Evolutionary conservation across 2,797 vertebrate species (phyloP).

Genomic region (Hemitrygon akajei): DNA sequence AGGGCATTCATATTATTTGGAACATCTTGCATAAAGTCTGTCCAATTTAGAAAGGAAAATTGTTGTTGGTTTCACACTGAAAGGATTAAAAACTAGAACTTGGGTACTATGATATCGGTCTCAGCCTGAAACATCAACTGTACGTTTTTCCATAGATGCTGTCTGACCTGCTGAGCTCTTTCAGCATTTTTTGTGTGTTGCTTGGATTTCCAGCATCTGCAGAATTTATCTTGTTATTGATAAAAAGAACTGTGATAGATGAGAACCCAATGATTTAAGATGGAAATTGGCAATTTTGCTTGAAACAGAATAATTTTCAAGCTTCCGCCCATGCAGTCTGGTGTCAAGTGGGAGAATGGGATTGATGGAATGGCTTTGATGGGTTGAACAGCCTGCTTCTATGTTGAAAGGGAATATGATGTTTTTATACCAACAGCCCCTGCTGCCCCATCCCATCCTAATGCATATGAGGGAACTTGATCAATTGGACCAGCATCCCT

Average conservation of each 20-base stretch:
- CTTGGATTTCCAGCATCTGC: no score
- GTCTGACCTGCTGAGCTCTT: no score
- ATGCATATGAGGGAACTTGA: neutral
- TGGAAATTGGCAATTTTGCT: neutral
- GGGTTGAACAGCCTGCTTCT: no score
- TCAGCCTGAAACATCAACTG: no score
- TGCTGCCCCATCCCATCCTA: neutral
- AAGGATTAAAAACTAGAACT: no score
- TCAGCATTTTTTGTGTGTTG: no score
- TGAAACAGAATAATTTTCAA: neutral
- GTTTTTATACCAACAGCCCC: neutral
- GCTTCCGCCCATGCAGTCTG: neutral
- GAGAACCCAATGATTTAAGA: neutral
- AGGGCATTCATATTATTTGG: neutral
- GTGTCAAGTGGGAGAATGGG: neutral
- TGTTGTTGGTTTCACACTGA: no score
- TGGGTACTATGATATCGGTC: no score
- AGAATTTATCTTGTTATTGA: no score
- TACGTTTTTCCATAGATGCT: no score
- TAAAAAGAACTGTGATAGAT: neutral
- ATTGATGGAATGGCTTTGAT: no score
- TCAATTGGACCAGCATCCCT: neutral
- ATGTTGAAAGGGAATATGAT: no score
- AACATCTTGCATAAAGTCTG: neutral
- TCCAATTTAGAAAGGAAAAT: neutral